Percentiles rank a stretch among this genome's conserved stretches.
Conservation (phyloP, 2,888 invertebrate species). For the Rhorus exstirpatorius region DNA sequence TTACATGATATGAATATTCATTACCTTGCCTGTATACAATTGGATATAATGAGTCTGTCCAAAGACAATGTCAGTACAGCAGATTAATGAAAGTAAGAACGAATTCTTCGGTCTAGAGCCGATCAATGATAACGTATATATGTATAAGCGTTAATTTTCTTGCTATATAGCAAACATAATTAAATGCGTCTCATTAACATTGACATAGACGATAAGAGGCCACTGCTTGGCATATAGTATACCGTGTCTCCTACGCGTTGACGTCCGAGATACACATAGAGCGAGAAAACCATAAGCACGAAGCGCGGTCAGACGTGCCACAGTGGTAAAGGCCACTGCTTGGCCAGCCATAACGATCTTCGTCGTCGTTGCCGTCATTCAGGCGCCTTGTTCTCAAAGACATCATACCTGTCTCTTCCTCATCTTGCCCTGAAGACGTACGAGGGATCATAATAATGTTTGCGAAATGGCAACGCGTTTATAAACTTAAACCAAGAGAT, state of each 20-base stretch:
- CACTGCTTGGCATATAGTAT: constrained; percentile 18
- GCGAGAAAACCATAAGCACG: constrained; percentile 13
- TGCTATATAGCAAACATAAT: constrained; percentile 80
- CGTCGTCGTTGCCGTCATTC: constrained; percentile 30
- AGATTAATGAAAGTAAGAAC: neutral
- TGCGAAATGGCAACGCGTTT: constrained; percentile 49
- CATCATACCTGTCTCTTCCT: neutral
- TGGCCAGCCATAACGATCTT: constrained; percentile 68
- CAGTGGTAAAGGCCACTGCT: constrained; percentile 67
- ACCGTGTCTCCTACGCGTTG: constrained; percentile 29
- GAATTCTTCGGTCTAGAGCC: neutral
- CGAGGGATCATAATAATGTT: constrained; percentile 49
- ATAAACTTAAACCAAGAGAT: neutral
- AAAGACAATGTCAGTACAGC: no score
- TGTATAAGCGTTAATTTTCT: constrained; percentile 72
- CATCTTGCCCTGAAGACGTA: constrained; percentile 41
- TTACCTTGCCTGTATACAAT: no score
- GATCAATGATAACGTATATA: constrained; percentile 7
- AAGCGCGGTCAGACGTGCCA: constrained; percentile 27
- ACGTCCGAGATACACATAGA: constrained; percentile 24
- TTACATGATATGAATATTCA: no score
- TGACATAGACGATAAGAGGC: constrained; percentile 73
- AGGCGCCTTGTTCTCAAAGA: constrained; percentile 45
- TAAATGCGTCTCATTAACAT: constrained; percentile 80
- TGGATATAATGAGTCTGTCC: no score